phyloP scores from a whole-genome alignment of 2,888 invertebrate species.

The Cheilosia scutellata region DNA sequence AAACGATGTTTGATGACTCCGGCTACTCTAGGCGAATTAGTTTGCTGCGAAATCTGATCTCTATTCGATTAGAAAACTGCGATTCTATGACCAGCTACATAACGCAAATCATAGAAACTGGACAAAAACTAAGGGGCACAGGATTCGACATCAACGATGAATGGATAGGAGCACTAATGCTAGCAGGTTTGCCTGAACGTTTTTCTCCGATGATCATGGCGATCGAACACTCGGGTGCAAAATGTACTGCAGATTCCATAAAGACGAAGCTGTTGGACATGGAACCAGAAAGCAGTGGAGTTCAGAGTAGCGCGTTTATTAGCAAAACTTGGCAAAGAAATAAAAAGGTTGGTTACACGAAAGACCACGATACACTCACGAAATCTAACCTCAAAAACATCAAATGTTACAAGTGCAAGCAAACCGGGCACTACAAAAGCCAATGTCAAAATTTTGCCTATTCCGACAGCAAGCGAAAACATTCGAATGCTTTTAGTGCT shows the following conservation, averaged over 20 bases:
- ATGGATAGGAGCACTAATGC: conserved; percentile 48
- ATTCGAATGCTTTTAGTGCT: conserved; percentile 77
- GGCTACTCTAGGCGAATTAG: not conserved
- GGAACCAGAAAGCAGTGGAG: conserved; percentile 16
- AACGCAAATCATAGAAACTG: conserved; percentile 37
- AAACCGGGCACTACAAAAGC: conserved; percentile 25
- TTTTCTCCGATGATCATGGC: conserved; percentile 10
- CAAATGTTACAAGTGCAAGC: conserved; percentile 26
- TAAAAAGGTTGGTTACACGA: conserved; percentile 3
- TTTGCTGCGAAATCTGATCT: conserved; percentile 17
- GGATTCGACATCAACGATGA: conserved; percentile 52
- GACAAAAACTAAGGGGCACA: conserved; percentile 25
- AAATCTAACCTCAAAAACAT: conserved; percentile 16
- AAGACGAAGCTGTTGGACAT: conserved; percentile 15
- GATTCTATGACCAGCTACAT: conserved; percentile 19
- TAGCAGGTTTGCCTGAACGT: not conserved
- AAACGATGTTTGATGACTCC: conserved; percentile 24
- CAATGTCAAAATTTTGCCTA: conserved; percentile 2
- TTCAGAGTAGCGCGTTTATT: conserved; percentile 9
- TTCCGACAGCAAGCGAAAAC: conserved; percentile 27
- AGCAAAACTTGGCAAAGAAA: conserved; percentile 16
- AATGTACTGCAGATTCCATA: conserved; percentile 14
- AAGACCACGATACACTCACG: not conserved
- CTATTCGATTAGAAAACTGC: conserved; percentile 23
- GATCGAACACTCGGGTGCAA: conserved; percentile 7